Percentiles rank a stretch among this genome's conserved stretches.
Evolutionary conservation across 64 coral and sea anemone genomes (phyloP).

Genomic region (Pachyseris speciosa): DNA sequence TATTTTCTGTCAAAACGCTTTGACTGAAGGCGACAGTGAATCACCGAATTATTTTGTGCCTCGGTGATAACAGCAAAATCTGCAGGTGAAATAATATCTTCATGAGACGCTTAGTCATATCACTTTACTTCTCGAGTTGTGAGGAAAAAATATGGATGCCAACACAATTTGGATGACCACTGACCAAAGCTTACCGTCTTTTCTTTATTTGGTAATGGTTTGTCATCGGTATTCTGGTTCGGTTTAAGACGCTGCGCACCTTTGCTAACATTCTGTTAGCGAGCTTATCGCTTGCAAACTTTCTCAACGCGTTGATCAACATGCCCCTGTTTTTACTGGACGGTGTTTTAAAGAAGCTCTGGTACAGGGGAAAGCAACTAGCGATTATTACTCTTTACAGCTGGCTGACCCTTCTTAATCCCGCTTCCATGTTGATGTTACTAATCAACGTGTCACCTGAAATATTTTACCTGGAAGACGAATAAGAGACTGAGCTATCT

Average conservation of each 20-base stretch:
- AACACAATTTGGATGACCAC: too few relatives aligned
- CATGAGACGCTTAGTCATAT: too few relatives aligned
- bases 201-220: background rate
- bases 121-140: too few relatives aligned
- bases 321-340: background rate
- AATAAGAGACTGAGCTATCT: background rate
- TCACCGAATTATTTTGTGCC: too few relatives aligned
- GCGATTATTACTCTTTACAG: background rate
- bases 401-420: slow-evolving; percentile 3
- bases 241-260: slow-evolving; percentile 43
- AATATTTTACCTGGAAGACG: slow-evolving; percentile 8
- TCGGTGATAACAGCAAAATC: too few relatives aligned
- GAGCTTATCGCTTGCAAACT: background rate
- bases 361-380: background rate
- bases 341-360: background rate
- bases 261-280: slow-evolving; percentile 25
- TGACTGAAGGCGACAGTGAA: too few relatives aligned
- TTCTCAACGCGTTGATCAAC: background rate
- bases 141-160: too few relatives aligned
- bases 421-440: background rate
- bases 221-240: background rate
- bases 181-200: background rate
- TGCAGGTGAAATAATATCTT: too few relatives aligned
- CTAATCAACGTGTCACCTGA: background rate
- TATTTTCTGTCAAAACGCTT: too few relatives aligned